Base-by-base conservation (phyloP, 2,888 invertebrate genomes). In the Epistrophe grossulariae region DNA sequence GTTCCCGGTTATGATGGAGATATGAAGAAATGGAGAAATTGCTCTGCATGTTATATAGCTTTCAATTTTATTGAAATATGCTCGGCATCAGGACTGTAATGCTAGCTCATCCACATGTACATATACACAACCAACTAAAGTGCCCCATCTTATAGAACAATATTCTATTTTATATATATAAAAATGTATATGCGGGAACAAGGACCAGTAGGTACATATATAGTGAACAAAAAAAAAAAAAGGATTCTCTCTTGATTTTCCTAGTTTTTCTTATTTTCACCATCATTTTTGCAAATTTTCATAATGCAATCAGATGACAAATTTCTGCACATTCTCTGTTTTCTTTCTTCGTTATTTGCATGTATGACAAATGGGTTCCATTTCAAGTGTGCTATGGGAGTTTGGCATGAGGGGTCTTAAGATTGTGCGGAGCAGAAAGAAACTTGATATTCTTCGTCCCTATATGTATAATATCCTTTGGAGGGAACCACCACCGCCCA, bases 281-380 rank as follows among this genome's bases (percentile, higher is more conserved):
- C 79, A 80, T 84, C 71, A 70, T 73, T 80, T 84, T 79, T 88
- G 74, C 79, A 82, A 87, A 79, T 88, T 88, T 88, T 83, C 88
- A 83, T 84, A 88, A 88, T 88, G 88, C 88, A 88, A 88, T 88
- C 88, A 88, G 79, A 84, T 84, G 88, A 88, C 88, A 88, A 88
- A 88, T 88, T 84, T 88, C 35, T 88, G 76, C 84, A 84, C 84
- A 88, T 88, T 88, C 43, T 64, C 64, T 68, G 19, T 79, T 74
- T 74, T 77, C 38, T 50, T 19, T 71, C 43, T 71, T 70, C 62
- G 48, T 70, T 74, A 28, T 55, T 80, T 77, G 80, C 80, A 68
- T 80, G 77, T 59, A 64, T 80, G 70, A 70, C 70, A 55, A 70
- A 70, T 70, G 52, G 70, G n/a, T n/a, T 70, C n/a, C 24, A 24